phyloP scores from a whole-genome alignment of 2,888 invertebrate genomes.

The Calliopum simillimum region DNA sequence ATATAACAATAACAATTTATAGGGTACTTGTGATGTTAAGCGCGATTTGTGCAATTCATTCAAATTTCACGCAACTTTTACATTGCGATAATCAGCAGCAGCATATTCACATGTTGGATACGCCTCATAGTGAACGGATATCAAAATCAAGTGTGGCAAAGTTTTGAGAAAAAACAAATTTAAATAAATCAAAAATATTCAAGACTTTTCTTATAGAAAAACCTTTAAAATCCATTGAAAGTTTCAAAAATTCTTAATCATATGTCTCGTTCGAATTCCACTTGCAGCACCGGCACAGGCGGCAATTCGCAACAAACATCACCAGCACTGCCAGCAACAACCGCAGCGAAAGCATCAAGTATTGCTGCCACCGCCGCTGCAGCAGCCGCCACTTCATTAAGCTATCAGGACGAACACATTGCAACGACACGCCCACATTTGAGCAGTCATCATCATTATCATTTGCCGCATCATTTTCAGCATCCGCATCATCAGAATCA shows the following conservation, averaged over 20 bases:
- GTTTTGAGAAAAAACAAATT: neutral
- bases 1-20: neutral
- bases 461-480: slow-evolving; percentile 65
- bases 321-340: slow-evolving; percentile 42
- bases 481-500: slow-evolving; percentile 64
- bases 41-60: neutral
- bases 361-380: slow-evolving; percentile 44
- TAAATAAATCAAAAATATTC: neutral
- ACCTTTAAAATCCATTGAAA: neutral
- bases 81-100: neutral
- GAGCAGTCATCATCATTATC: slow-evolving; percentile 63
- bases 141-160: slow-evolving; percentile 6
- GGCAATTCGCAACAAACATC: slow-evolving; percentile 38
- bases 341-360: slow-evolving; percentile 39
- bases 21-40: slow-evolving; percentile 1
- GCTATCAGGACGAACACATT: slow-evolving; percentile 50
- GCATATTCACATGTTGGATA: slow-evolving; percentile 20
- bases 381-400: slow-evolving; percentile 49
- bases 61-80: neutral
- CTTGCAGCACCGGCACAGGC: slow-evolving; percentile 47
- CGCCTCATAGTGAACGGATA: slow-evolving; percentile 21
- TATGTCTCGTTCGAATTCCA: slow-evolving; percentile 51
- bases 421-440: slow-evolving; percentile 55
- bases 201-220: neutral
- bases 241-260: slow-evolving; percentile 11